phyloP scores from a whole-genome alignment of 2,797 vertebrate species.

The Schizopygopsis malacanthus region DNA sequence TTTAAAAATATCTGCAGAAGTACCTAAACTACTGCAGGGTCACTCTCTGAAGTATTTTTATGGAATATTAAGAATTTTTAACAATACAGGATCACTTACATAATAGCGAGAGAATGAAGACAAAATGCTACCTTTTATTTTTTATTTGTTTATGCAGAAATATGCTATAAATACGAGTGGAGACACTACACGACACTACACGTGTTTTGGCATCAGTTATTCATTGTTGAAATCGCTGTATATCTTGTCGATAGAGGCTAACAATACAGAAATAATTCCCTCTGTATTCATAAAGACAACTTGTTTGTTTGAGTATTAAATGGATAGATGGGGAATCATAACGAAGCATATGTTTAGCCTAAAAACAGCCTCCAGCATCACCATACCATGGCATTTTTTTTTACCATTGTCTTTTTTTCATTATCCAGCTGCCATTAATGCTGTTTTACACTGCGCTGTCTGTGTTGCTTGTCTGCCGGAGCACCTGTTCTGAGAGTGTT shows the following conservation, averaged over 20 bases:
- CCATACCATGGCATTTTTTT: not conserved
- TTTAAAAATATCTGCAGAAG: conserved; percentile 16
- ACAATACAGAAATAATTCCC: not conserved
- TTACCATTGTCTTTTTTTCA: conserved; percentile 22
- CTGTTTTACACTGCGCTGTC: conserved; percentile 42
- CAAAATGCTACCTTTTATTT: not conserved
- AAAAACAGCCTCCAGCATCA: conserved; percentile 38
- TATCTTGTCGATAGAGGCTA: not conserved
- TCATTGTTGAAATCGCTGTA: not conserved
- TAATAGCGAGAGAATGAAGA: too few relatives aligned
- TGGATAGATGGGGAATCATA: conserved; percentile 42
- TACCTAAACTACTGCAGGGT: not conserved
- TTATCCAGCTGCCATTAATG: conserved; percentile 44
- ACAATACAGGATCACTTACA: too few relatives aligned
- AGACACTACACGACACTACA: not conserved
- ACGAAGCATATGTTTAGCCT: conserved; percentile 53
- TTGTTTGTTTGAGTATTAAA: conserved; percentile 51
- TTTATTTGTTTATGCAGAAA: not conserved
- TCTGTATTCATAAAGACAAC: conserved; percentile 22
- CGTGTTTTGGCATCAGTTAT: not conserved
- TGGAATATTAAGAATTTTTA: too few relatives aligned
- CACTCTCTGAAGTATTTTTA: not conserved
- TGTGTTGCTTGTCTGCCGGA: conserved; percentile 28
- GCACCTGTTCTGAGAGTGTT: conserved; percentile 51
- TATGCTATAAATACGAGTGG: not conserved